These are phyloP conservation scores for Mormyrus proboscirostris DNA, from an alignment of 2,797 vertebrate species.

Conservation along the genomic window DNA sequence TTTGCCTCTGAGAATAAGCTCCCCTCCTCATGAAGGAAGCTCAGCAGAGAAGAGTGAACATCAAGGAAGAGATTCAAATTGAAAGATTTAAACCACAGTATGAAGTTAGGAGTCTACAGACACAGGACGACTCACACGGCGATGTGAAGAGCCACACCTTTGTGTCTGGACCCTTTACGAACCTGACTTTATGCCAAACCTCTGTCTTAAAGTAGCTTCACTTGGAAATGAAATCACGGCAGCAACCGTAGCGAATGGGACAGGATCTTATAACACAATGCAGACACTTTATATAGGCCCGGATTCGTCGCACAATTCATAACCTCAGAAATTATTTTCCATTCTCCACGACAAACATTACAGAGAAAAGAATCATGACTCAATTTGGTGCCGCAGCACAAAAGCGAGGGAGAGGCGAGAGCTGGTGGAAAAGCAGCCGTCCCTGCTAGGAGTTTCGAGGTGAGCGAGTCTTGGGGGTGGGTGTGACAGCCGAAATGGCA, in stretches of 20 bases:
- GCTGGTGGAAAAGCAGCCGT: neutral
- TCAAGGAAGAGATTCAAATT: neutral
- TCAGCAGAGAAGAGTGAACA: neutral
- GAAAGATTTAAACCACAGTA: neutral
- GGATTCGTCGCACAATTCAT: neutral
- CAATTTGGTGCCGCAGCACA: neutral
- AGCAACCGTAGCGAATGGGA: neutral
- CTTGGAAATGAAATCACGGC: conserved; percentile 2
- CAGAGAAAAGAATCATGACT: neutral
- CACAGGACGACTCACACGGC: neutral
- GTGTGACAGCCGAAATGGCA: neutral
- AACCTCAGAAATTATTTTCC: conserved; percentile 8
- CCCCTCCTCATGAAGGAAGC: neutral
- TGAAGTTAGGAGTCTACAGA: neutral
- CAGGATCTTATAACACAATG: neutral
- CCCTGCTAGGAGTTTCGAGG: neutral
- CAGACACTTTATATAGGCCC: neutral
- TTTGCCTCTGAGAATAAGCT: neutral
- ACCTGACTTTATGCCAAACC: neutral
- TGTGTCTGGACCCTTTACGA: neutral
- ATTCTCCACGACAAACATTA: neutral
- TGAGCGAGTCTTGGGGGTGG: neutral
- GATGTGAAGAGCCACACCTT: neutral
- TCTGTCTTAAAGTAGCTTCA: neutral
- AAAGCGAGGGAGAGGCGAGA: neutral